Base-by-base conservation (phyloP, 2,113 vertebrate species). In the Orycteropus afer region DNA sequence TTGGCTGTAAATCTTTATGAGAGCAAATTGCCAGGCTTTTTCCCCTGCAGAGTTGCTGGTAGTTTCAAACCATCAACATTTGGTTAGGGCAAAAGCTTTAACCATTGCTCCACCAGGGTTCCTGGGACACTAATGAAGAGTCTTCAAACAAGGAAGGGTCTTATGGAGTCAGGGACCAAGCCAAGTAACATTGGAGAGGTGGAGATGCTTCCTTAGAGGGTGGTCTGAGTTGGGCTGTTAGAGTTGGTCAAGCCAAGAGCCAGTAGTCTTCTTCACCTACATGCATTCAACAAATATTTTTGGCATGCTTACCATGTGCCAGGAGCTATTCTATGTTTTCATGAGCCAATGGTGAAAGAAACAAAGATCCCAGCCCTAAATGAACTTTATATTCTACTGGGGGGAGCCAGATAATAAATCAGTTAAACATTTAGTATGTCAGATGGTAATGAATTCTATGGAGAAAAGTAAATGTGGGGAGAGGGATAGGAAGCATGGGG, bases 401-500 rank as follows among this genome's bases (percentile, higher is more conserved):
- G 9, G 10, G 1, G 7, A 27, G 25, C 1, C 8, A 53, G 25
- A 8, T 10, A 34, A 29, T 34, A 65, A 61, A 18, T 73, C 40
- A 37, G 37, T 51, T 49, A 45, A 57, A 51, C 27, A 55, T 5
- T 23, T 25, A 63, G 47, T 5, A 14, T 27, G 27, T 63, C 76
- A 29, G 69, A 10, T 57, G 45, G 55, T 63, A 37, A 71, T 23
- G 12, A 53, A 17, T 37, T 71, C 67, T 51, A 7, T n/a, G 65
- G 65, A n/a, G 34, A n/a, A n/a, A 67, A 37, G 37, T 37, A 67
- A 47, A 22, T 37, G 18, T n/a, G 51, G 40, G 37, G 8, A 81
- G 59, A 51, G 65, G 22, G 10, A 1, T 1, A 29, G 34, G 27
- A 25, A 20, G 2, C 2, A 6, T 40, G 9, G 8, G 32, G 2